Percentiles rank a stretch among this genome's conserved stretches.
These are phyloP conservation scores for Cassiopea xamachana DNA, from an alignment of 30 jellyfish, hydroid and myxozoan genomes.

Conservation along the genomic window DNA sequence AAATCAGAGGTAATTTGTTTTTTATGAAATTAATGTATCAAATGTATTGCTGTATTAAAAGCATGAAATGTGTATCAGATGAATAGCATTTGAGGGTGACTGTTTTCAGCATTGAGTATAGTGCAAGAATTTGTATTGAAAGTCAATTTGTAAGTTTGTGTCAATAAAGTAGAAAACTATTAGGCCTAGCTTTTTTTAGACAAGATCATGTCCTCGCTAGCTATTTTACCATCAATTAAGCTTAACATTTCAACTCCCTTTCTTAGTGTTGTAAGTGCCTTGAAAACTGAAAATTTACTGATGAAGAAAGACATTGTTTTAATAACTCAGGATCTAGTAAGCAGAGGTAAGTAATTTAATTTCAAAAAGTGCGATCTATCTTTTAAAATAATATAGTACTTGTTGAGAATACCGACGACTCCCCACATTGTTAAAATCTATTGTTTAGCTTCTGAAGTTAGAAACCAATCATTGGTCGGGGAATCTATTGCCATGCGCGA, in stretches of 20 bases:
- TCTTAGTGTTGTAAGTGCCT: conserved; percentile 22
- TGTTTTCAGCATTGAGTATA: not conserved
- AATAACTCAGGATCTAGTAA: conserved; percentile 56
- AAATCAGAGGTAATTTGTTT: conserved; percentile 3
- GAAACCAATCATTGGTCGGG: too few relatives aligned
- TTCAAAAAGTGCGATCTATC: not conserved
- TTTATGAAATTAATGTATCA: too few relatives aligned
- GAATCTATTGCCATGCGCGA: too few relatives aligned
- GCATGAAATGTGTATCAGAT: too few relatives aligned
- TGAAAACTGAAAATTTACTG: conserved; percentile 33
- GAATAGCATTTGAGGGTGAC: too few relatives aligned
- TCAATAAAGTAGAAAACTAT: not conserved
- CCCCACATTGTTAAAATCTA: too few relatives aligned
- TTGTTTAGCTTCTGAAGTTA: too few relatives aligned
- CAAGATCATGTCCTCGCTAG: too few relatives aligned
- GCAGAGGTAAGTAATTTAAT: conserved; percentile 28
- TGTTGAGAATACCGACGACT: too few relatives aligned
- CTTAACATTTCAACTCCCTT: not conserved
- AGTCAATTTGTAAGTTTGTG: not conserved
- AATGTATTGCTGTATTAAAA: too few relatives aligned
- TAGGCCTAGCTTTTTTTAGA: too few relatives aligned
- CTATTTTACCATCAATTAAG: not conserved
- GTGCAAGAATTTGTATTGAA: not conserved
- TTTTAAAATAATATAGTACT: too few relatives aligned
- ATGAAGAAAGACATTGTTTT: conserved; percentile 51